phyloP scores from a whole-genome alignment of 2,797 vertebrate species.

The Choloepus didactylus region DNA sequence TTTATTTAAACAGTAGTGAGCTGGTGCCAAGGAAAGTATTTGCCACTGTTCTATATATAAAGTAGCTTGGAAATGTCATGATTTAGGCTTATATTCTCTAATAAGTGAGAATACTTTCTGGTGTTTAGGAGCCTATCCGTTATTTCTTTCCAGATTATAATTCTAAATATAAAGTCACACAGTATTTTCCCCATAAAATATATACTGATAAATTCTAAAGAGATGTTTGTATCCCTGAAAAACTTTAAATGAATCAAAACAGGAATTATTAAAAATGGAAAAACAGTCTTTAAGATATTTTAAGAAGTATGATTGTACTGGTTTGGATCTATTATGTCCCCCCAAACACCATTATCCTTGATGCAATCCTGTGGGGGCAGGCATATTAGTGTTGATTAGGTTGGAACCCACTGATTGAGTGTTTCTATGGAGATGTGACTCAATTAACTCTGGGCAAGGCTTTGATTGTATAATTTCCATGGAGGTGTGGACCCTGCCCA shows the following conservation, averaged over 20 bases:
- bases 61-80: not conserved
- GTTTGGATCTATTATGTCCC: too few relatives aligned
- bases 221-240: slow-evolving; percentile 3
- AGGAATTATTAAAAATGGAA: not conserved
- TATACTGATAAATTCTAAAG: not conserved
- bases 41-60: not conserved
- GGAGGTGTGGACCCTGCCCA: too few relatives aligned
- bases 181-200: slow-evolving; percentile 14
- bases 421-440: too few relatives aligned
- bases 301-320: not conserved
- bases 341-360: too few relatives aligned
- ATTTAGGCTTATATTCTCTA: not conserved
- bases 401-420: too few relatives aligned
- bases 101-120: not conserved
- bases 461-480: too few relatives aligned
- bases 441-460: too few relatives aligned
- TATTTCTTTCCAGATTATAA: slow-evolving; percentile 24
- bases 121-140: not conserved
- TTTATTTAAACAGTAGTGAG: not conserved
- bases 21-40: not conserved
- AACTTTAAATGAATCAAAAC: not conserved
- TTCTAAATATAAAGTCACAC: not conserved
- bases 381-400: too few relatives aligned
- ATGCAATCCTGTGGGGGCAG: too few relatives aligned
- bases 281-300: not conserved